phyloP scores from a whole-genome alignment of 2,888 invertebrate genomes.

The Spialia ferax region DNA sequence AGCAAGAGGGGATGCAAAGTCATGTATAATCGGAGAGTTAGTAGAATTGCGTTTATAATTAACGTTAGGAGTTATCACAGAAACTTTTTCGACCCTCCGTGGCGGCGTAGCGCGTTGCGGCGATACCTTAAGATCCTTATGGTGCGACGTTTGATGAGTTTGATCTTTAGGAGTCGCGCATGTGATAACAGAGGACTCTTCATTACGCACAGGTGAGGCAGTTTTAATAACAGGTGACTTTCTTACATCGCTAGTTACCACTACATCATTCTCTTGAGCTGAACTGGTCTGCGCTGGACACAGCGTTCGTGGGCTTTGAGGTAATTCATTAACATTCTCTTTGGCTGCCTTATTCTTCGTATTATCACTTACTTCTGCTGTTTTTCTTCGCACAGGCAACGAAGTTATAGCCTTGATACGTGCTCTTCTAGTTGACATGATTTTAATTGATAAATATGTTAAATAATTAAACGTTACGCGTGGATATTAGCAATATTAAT shows the following conservation, averaged over 20 bases:
- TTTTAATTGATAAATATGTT: not conserved
- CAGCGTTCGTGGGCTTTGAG: slow-evolving; percentile 60
- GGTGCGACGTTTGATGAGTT: slow-evolving; percentile 25
- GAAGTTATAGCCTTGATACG: slow-evolving; percentile 92
- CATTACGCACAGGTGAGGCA: slow-evolving; percentile 24
- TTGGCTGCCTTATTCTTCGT: slow-evolving; percentile 55
- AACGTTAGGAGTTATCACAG: slow-evolving; percentile 55
- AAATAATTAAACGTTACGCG: too few species aligned
- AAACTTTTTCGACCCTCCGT: slow-evolving; percentile 51
- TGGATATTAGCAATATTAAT: not conserved
- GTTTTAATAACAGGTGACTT: slow-evolving; percentile 42
- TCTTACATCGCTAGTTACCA: slow-evolving; percentile 45
- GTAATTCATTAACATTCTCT: slow-evolving; percentile 52
- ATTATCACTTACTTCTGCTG: slow-evolving; percentile 59
- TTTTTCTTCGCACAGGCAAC: slow-evolving; percentile 85
- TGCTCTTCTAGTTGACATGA: slow-evolving; percentile 89
- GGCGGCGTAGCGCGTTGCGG: slow-evolving; percentile 45
- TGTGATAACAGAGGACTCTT: slow-evolving; percentile 17
- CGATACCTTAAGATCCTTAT: slow-evolving; percentile 39
- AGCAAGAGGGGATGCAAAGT: slow-evolving; percentile 62
- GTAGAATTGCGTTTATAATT: slow-evolving; percentile 44
- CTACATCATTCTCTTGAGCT: slow-evolving; percentile 36
- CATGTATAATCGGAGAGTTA: slow-evolving; percentile 38
- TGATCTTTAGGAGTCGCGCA: slow-evolving; percentile 8
- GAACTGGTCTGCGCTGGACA: slow-evolving; percentile 26